Base-by-base conservation (phyloP, 2,797 vertebrate genomes). In the Pteronotus mesoamericanus region DNA sequence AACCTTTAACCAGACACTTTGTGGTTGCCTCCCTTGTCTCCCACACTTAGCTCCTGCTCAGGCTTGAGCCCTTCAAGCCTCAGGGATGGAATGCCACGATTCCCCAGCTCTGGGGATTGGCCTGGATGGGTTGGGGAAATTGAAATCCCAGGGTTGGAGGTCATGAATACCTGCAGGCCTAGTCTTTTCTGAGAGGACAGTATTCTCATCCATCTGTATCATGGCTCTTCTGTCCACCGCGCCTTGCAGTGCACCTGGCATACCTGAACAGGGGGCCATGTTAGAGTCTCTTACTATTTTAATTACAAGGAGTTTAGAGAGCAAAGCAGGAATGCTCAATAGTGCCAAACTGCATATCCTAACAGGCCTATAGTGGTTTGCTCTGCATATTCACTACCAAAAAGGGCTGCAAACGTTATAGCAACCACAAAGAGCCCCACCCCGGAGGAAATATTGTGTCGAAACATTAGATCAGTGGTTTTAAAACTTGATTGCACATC, bases 341-440 rank as follows among this genome's bases (percentile, higher is more conserved):
- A 78, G 71, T 96, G 89, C 74, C 91, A 95, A 66, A 71, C n/a
- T 89, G 53, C 66, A 26, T 74, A 95, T 93, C 78, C 88, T 74
- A 74, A 95, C 91, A 96, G 61, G 95, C 16, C 94, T 83, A 0
- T 68, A 34, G 71, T 94, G 75, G 34, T 89, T 97, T 89, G 46
- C 32, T 95, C 88, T 86, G 79, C 59, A 61, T 59, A 72, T 72
- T 94, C 91, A 93, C 74, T 86, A 80, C 69, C 59, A 39, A 79
- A 86, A 94, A 61, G 79, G 84, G 19, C 92, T 68, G 29, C 5
- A 26, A 42, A 75, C 89, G 42, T 74, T 91, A 91, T 59, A 61
- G 42, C 72, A 88, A 87, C 94, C 79, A 46, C n/a, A 85, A 59
- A 57, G 59, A 84, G 24, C 34, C 53, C 68, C 34, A 74, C 82